These are phyloP conservation scores for Tarsius wallacei DNA, from an alignment of 2,797 vertebrate genomes.

Conservation along the genomic window DNA sequence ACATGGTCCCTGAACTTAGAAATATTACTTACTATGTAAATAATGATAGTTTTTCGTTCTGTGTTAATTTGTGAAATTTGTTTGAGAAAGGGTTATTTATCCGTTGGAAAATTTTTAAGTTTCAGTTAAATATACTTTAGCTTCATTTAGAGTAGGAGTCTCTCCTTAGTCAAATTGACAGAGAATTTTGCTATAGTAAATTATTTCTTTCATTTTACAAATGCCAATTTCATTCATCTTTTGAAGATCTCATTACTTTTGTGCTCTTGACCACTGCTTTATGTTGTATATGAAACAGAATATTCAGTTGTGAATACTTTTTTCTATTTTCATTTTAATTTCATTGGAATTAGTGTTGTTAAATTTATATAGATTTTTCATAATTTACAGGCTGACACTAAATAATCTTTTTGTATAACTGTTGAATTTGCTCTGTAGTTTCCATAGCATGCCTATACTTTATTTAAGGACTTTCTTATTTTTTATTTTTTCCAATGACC, in stretches of 20 bases:
- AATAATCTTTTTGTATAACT: neutral
- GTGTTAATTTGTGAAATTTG: neutral
- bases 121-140: neutral
- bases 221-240: neutral
- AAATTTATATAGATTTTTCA: neutral
- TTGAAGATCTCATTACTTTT: neutral
- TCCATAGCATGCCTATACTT: neutral
- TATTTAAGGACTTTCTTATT: neutral
- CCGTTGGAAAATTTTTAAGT: neutral
- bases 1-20: neutral
- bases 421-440: neutral
- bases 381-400: neutral
- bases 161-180: neutral
- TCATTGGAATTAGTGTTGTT: neutral
- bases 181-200: neutral
- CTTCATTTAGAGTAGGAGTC: neutral
- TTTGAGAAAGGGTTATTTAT: neutral
- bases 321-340: neutral
- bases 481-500: neutral
- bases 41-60: neutral
- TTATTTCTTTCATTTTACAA: neutral
- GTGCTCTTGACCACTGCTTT: constrained; percentile 2
- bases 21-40: neutral
- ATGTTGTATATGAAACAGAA: neutral
- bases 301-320: neutral